Evolutionary conservation across 2,797 vertebrate genomes (phyloP).

Genomic region (Todus mexicanus): DNA sequence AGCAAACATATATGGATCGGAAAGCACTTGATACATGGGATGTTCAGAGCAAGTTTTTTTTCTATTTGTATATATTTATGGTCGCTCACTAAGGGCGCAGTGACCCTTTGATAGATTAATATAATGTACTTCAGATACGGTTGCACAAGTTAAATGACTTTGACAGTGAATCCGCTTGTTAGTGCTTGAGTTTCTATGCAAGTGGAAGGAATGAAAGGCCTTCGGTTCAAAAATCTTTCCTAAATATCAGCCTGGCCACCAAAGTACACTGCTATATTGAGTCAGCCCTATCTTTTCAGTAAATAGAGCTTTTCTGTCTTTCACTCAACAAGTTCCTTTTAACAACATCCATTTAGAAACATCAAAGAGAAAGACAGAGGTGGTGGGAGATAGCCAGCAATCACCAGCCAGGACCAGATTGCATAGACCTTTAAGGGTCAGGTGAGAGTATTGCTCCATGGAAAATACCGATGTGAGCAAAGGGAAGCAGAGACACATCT

Average conservation of each 20-base stretch:
- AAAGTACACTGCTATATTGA: background rate
- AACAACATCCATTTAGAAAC: slow-evolving; percentile 32
- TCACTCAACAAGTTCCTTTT: background rate
- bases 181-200: background rate
- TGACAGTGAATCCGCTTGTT: background rate
- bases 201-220: background rate
- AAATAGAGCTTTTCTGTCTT: slow-evolving; percentile 28
- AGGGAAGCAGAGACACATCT: slow-evolving; percentile 10
- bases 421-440: slow-evolving; percentile 47
- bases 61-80: slow-evolving; percentile 2
- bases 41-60: background rate
- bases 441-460: slow-evolving; percentile 47
- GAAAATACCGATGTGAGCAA: background rate
- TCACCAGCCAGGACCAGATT: background rate
- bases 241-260: background rate
- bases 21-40: background rate
- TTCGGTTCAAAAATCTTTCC: background rate
- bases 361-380: slow-evolving; percentile 58
- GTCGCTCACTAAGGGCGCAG: background rate
- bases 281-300: background rate
- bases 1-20: background rate
- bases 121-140: background rate
- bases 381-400: background rate
- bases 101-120: slow-evolving; percentile 25
- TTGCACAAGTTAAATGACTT: background rate